These are phyloP conservation scores for Oryzias dopingdopingensis DNA, from an alignment of 2,797 vertebrate genomes.

Conservation along the genomic window DNA sequence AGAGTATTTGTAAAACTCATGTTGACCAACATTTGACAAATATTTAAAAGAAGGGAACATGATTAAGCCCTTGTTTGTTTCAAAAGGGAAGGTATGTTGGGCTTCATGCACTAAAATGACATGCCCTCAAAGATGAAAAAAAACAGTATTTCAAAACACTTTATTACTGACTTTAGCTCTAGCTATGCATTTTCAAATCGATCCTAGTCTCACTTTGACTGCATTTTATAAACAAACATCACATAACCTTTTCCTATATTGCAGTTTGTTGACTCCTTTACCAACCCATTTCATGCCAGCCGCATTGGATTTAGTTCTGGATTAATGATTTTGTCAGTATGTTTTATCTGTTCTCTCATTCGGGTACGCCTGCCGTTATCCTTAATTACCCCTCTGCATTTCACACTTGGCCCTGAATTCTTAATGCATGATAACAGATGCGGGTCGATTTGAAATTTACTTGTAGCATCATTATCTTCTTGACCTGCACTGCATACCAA, in stretches of 20 bases:
- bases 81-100: not conserved
- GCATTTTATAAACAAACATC: conserved; percentile 51
- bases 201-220: conserved; percentile 45
- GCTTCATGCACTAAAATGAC: not conserved
- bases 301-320: conserved; percentile 68
- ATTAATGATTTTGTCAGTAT: conserved; percentile 73
- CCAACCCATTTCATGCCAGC: conserved; percentile 61
- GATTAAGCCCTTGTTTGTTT: not conserved
- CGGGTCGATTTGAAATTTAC: conserved; percentile 73
- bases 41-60: not conserved
- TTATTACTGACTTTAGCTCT: not conserved
- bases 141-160: not conserved
- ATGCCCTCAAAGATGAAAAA: not conserved
- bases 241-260: conserved; percentile 67
- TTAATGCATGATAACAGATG: conserved; percentile 68
- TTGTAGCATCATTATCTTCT: conserved; percentile 64
- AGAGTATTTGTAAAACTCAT: not conserved
- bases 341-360: conserved; percentile 75
- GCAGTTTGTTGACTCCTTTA: conserved; percentile 63
- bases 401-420: conserved; percentile 68
- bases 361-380: conserved; percentile 65
- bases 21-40: not conserved
- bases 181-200: conserved; percentile 1
- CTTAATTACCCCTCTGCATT: conserved; percentile 71
- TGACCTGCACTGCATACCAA: conserved; percentile 63